A percentile compares a stretch with the other conserved stretches of the same genome.
phyloP scores from a whole-genome alignment of 1,140 invertebrate genomes.

The Cylas formicarius region DNA sequence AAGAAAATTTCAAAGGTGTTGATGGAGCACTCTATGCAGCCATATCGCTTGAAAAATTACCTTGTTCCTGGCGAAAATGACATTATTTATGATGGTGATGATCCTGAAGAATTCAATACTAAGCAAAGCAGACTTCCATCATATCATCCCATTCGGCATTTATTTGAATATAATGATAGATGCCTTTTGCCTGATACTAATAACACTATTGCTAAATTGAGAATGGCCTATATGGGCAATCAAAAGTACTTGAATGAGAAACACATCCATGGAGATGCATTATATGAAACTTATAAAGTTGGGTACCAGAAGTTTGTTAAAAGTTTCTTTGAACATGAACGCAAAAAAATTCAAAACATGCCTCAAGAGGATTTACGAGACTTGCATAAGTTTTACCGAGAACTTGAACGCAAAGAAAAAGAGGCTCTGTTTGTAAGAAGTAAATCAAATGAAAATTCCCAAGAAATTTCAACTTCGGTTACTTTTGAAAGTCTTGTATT shows the following conservation, averaged over 20 bases:
- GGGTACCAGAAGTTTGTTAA: slow-evolving; percentile 13
- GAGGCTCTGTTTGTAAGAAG: no score
- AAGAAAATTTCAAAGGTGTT: no score
- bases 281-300: slow-evolving; percentile 17
- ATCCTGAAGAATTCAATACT: slow-evolving; percentile 24
- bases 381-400: slow-evolving; percentile 15
- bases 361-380: slow-evolving; percentile 19
- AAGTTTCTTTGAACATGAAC: slow-evolving; percentile 19
- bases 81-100: slow-evolving; percentile 18
- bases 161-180: slow-evolving; percentile 22
- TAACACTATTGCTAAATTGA: slow-evolving; percentile 17
- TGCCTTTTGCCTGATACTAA: slow-evolving; percentile 22
- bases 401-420: slow-evolving; percentile 14
- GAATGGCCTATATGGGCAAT: slow-evolving; percentile 9
- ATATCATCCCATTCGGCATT: slow-evolving; percentile 12
- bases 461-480: no score
- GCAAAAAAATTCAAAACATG: slow-evolving; percentile 24
- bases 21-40: slow-evolving; percentile 2
- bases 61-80: neutral
- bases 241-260: slow-evolving; percentile 15
- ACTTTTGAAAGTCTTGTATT: no score
- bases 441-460: no score
- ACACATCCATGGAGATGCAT: slow-evolving; percentile 12
- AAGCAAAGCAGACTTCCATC: slow-evolving; percentile 16
- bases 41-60: slow-evolving; percentile 11